Evolutionary conservation across 2,113 vertebrate species (phyloP).

Genomic region (Muntiacus reevesi): DNA sequence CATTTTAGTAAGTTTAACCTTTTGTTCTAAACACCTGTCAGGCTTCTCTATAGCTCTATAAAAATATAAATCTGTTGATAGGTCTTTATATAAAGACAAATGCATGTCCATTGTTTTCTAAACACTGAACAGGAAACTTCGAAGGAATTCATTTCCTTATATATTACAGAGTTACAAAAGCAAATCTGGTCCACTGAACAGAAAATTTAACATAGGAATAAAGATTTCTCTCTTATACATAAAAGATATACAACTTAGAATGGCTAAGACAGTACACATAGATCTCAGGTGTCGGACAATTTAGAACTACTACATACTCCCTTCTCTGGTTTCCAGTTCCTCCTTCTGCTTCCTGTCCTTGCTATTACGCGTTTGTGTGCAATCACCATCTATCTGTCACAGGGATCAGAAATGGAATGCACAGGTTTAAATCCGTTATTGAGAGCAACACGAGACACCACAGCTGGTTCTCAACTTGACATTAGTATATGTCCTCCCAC

Average conservation of each 20-base stretch:
- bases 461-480: conserved; percentile 15
- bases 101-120: neutral
- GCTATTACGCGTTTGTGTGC: neutral
- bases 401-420: neutral
- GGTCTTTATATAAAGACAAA: neutral
- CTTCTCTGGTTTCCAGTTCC: neutral
- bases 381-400: neutral
- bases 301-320: neutral
- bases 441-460: neutral
- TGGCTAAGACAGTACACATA: neutral
- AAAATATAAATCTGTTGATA: neutral
- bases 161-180: neutral
- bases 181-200: neutral
- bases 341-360: neutral
- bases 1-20: neutral
- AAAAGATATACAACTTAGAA: conserved; percentile 2
- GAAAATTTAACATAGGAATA: neutral
- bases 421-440: neutral
- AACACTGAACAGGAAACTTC: neutral
- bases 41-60: neutral
- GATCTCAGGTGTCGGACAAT: neutral
- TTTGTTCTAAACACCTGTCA: neutral
- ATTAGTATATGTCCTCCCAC: neutral
- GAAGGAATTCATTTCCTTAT: neutral
- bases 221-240: neutral